Evolutionary conservation across 2,888 invertebrate genomes (phyloP).

Genomic region (Sinopyrophorus schimmeli): DNA sequence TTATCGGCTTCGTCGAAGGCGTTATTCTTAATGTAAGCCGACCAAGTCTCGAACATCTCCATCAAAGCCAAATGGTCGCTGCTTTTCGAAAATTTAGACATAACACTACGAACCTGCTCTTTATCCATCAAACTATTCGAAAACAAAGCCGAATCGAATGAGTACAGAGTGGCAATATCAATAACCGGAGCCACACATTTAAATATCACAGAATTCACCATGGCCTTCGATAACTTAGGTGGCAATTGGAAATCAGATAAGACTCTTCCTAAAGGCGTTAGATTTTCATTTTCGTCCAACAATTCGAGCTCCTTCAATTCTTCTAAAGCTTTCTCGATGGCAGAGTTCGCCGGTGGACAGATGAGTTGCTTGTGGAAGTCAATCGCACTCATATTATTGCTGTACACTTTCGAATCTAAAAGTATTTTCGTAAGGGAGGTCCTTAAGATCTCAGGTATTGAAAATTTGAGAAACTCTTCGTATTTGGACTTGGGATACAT

Average conservation of each 20-base stretch:
- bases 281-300: slow-evolving; percentile 60
- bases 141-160: slow-evolving; percentile 61
- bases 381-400: slow-evolving; percentile 60
- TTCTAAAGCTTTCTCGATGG: slow-evolving; percentile 61
- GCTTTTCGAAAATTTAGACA: slow-evolving; percentile 56
- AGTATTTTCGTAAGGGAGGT: slow-evolving; percentile 60
- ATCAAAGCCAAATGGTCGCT: slow-evolving; percentile 69
- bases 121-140: slow-evolving; percentile 56
- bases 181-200: slow-evolving; percentile 60
- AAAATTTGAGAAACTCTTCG: slow-evolving; percentile 57
- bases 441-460: slow-evolving; percentile 67
- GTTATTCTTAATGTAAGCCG: slow-evolving; percentile 45
- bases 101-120: slow-evolving; percentile 58
- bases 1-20: slow-evolving; percentile 43
- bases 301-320: slow-evolving; percentile 64
- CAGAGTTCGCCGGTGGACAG: slow-evolving; percentile 61
- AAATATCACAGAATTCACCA: slow-evolving; percentile 63
- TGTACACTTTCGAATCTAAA: slow-evolving; percentile 65
- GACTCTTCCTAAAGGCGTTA: slow-evolving; percentile 65
- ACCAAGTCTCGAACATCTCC: slow-evolving; percentile 61
- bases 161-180: slow-evolving; percentile 56
- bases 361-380: slow-evolving; percentile 65
- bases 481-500: slow-evolving; percentile 60
- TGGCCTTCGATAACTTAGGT: slow-evolving; percentile 64
- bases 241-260: slow-evolving; percentile 59